phyloP scores from a whole-genome alignment of 2,888 invertebrate genomes.

The Thymelicus acteon region DNA sequence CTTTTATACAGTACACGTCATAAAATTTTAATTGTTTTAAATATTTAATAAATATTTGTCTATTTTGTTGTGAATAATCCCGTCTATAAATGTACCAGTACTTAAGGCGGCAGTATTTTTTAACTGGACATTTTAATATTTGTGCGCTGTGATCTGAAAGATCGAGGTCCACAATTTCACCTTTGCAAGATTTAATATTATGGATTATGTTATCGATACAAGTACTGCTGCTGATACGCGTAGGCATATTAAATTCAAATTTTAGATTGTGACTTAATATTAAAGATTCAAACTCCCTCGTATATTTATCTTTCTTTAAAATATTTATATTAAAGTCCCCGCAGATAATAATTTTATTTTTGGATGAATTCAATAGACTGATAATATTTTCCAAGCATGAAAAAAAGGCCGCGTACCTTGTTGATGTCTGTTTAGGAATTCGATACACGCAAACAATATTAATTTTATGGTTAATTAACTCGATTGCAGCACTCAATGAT shows the following conservation, averaged over 20 bases:
- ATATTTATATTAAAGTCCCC: slow-evolving; percentile 7
- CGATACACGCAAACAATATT: slow-evolving; percentile 10
- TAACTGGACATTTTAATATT: slow-evolving; percentile 16
- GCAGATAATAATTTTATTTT: neutral
- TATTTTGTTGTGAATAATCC: slow-evolving; percentile 8
- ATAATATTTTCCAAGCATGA: neutral
- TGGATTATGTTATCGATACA: slow-evolving; percentile 15
- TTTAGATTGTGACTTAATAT: slow-evolving; percentile 2
- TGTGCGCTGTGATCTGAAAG: slow-evolving; percentile 12
- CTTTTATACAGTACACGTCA: neutral
- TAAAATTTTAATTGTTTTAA: neutral
- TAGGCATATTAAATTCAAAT: slow-evolving; percentile 2
- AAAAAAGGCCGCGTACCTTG: neutral
- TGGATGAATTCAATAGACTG: neutral
- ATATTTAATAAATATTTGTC: neutral
- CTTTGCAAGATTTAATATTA: neutral
- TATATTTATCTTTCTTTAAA: slow-evolving; percentile 4
- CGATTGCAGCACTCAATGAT: slow-evolving; percentile 11
- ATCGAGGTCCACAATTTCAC: neutral
- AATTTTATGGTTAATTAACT: neutral
- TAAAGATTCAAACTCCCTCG: neutral
- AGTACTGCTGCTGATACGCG: neutral
- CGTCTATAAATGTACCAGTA: slow-evolving; percentile 5
- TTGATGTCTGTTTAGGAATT: neutral
- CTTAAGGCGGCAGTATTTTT: neutral